Conservation (phyloP, 1,140 invertebrate genomes). For the Drosophila azteca region DNA sequence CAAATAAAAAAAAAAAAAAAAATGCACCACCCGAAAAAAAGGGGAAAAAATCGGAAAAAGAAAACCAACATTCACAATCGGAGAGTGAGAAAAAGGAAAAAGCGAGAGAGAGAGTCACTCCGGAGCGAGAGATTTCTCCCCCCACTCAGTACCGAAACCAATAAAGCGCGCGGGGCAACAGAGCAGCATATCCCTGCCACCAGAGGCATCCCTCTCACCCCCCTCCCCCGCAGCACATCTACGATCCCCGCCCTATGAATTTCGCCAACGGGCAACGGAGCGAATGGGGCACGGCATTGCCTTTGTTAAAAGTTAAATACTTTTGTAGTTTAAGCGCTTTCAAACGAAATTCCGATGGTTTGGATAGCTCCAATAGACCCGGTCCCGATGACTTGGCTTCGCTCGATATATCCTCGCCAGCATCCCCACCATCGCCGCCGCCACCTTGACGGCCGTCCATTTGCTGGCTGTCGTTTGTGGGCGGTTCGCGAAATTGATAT, state of each 20-base stretch:
- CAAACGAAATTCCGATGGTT: constrained; percentile 83
- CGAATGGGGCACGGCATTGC: constrained; percentile 50
- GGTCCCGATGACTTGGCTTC: constrained; percentile 75
- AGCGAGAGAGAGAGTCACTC: too few relatives aligned
- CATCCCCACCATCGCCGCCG: constrained; percentile 47
- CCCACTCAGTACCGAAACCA: constrained; percentile 51
- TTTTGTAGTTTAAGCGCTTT: constrained; percentile 83
- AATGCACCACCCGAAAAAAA: constrained; percentile 45
- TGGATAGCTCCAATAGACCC: constrained; percentile 81
- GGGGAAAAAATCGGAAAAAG: constrained; percentile 14
- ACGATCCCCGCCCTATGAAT: background rate
- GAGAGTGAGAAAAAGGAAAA: constrained; percentile 15
- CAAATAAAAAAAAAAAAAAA: constrained; percentile 64
- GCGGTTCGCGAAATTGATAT: constrained; percentile 83
- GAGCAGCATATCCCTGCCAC: constrained; percentile 22
- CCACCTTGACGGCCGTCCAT: constrained; percentile 61
- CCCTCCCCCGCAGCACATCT: background rate
- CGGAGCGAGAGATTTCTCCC: constrained; percentile 19
- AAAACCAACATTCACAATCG: constrained; percentile 49
- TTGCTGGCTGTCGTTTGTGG: constrained; percentile 66
- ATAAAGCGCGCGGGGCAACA: constrained; percentile 61
- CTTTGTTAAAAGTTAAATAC: constrained; percentile 83
- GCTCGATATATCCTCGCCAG: constrained; percentile 63
- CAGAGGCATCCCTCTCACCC: background rate
- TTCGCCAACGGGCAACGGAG: constrained; percentile 36